Evolutionary conservation across 2,888 invertebrate species (phyloP), one percentile per base, ranked within the genome.

Genomic region (Morinoia aosen): DNA sequence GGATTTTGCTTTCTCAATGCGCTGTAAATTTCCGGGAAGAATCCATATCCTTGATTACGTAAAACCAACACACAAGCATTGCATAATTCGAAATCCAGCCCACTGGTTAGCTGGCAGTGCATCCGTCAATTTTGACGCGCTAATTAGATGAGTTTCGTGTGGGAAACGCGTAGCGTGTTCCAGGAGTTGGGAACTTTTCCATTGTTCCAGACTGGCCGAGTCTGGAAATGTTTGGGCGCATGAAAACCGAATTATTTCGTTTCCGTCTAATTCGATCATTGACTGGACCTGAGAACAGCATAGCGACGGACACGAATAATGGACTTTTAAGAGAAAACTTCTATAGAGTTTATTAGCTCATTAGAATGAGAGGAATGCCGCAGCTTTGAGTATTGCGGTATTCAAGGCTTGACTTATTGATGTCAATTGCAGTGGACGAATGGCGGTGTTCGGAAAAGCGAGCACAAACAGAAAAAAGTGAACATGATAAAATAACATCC

Each of bases 61-160:
- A 8, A 7, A 76, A 76, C 25, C 76, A 76, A 76, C 33, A 33
- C 33, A 76, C 76, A 76, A 16, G 33, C 76, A 33, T 33, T 33
- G 76, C 16, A 76, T 1, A 76, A 76, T 33, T 76, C 8, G 25
- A 76, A 76, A 76, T 25, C 0, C 25, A 76, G 76, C 76, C 76
- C 33, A 33, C 25, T 76, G 8, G 90, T 25, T 39, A 25, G 90
- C 90, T 11, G 16, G 40, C 1, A 0, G 90, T 48, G 90, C 90
- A 90, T 90, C 90, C 90, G 90, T 90, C 90, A 90, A 90, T 48
- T 90, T 90, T 90, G 90, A 90, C 90, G 90, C 48, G 14, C 39
- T 90, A 90, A 90, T 90, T 90, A 90, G 90, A 48, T 90, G 40
- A 90, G 40, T 90, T 90, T 90, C 90, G 48, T 90, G 25, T 90